Conservation (phyloP, 2,113 vertebrate genomes). For the Macrotis lagotis region DNA sequence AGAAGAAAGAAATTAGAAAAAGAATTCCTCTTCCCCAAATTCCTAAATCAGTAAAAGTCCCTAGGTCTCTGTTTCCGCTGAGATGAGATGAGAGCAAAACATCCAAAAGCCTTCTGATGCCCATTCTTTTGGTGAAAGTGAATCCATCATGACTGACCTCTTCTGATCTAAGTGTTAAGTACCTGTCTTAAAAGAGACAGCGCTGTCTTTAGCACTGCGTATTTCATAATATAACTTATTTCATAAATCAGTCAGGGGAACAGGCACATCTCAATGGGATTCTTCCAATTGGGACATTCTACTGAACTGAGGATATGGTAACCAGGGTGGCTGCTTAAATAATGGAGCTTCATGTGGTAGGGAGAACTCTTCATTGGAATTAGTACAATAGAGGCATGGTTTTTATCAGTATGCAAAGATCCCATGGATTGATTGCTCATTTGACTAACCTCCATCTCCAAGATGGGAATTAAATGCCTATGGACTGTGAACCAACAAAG, state of each 20-base stretch:
- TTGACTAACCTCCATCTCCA: background rate
- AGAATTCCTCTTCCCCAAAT: background rate
- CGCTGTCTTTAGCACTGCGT: background rate
- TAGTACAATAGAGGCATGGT: background rate
- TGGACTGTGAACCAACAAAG: background rate
- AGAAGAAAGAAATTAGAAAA: background rate
- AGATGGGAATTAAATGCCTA: background rate
- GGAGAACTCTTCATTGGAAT: background rate
- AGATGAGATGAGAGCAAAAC: background rate
- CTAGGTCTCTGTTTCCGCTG: background rate
- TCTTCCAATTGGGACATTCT: background rate
- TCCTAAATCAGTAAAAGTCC: background rate
- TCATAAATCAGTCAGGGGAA: background rate
- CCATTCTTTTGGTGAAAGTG: background rate
- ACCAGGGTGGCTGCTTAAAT: background rate
- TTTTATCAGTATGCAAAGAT: background rate
- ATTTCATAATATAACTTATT: background rate
- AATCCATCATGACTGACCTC: background rate
- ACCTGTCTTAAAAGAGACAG: background rate
- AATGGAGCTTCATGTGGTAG: background rate
- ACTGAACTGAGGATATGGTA: background rate
- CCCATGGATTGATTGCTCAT: background rate
- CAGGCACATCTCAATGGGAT: background rate
- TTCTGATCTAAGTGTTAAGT: background rate
- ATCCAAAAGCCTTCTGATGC: background rate